A percentile compares a stretch with the other conserved stretches of the same genome.
Evolutionary conservation across 1,140 invertebrate genomes (phyloP).

Genomic region (Leptonema lineaticorne): DNA sequence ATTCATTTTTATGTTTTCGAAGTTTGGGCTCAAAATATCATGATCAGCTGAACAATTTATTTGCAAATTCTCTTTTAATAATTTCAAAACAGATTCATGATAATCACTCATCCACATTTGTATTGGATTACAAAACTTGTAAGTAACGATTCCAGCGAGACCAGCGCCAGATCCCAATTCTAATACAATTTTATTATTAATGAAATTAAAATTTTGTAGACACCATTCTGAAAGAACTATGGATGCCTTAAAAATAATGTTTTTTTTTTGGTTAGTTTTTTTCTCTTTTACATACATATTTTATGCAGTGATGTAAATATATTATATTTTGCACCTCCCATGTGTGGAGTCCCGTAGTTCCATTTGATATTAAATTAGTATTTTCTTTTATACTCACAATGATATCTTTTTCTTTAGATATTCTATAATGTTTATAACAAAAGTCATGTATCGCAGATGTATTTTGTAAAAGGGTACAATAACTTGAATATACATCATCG

Average conservation of each 20-base stretch:
- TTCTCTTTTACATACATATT: not conserved
- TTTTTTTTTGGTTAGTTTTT: not conserved
- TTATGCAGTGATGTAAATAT: not conserved
- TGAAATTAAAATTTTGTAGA: slow-evolving; percentile 46
- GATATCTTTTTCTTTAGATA: slow-evolving; percentile 42
- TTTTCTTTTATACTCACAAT: slow-evolving; percentile 57
- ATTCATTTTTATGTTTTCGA: not conserved
- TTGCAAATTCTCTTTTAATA: slow-evolving; percentile 52
- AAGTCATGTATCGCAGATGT: slow-evolving; percentile 36
- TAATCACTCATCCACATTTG: slow-evolving; percentile 58
- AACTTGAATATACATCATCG: slow-evolving; percentile 51
- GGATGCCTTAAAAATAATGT: slow-evolving; percentile 48
- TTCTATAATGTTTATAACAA: slow-evolving; percentile 56
- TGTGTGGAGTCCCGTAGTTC: slow-evolving; percentile 59
- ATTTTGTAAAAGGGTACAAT: slow-evolving; percentile 48
- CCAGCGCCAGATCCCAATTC: slow-evolving; percentile 63
- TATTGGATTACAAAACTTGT: slow-evolving; percentile 51
- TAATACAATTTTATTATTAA: slow-evolving; percentile 53
- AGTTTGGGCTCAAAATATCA: not conserved
- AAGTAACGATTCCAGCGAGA: slow-evolving; percentile 55
- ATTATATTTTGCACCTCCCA: slow-evolving; percentile 56
- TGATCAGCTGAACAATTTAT: slow-evolving; percentile 45
- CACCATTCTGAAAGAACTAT: slow-evolving; percentile 58
- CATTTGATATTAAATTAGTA: slow-evolving; percentile 57
- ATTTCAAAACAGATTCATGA: slow-evolving; percentile 54